A percentile compares a stretch with the other conserved stretches of the same genome.
Conservation (phyloP, 2,888 invertebrate species). For the Pachydiplax longipennis region DNA sequence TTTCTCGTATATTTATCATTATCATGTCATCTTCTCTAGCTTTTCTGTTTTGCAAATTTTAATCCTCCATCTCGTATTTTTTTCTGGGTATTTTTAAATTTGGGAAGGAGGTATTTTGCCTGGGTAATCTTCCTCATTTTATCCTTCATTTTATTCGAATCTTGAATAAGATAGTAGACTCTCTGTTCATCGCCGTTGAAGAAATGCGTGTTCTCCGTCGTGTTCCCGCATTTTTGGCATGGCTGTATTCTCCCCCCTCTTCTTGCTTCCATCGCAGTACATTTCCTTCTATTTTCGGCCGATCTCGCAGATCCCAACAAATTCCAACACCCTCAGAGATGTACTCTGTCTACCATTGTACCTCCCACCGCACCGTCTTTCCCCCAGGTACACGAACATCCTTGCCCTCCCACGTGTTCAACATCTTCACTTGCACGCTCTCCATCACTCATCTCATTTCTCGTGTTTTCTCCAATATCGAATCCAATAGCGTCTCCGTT, state of each 20-base stretch:
- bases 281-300: neutral
- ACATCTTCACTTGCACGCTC: neutral
- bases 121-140: neutral
- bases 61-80: neutral
- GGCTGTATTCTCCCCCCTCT: neutral
- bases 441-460: neutral
- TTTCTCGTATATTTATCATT: too few relatives aligned
- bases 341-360: constrained; percentile 11
- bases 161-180: neutral
- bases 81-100: neutral
- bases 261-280: neutral
- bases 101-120: neutral
- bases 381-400: neutral
- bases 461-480: neutral
- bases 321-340: neutral
- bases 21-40: neutral
- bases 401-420: constrained; percentile 3
- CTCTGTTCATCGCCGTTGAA: neutral
- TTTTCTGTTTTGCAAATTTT: neutral
- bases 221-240: neutral
- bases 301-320: neutral
- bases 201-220: neutral
- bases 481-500: neutral
- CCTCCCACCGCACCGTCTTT: neutral
- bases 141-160: neutral